Conservation (phyloP, 2,888 invertebrate species). For the Stramonita haemastoma region DNA sequence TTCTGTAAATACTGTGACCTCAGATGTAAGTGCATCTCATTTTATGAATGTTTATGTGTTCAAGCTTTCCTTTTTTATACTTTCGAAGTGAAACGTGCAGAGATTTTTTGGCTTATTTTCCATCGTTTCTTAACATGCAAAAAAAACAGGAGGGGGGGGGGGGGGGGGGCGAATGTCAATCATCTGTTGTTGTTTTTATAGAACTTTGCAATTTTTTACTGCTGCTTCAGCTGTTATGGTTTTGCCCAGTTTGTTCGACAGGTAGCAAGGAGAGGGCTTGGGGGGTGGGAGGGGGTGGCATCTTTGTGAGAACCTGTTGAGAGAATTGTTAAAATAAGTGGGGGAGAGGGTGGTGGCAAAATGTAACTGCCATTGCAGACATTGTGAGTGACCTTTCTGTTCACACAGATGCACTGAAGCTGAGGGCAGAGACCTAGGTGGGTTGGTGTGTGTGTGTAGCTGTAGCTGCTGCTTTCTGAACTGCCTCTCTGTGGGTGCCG, state of each 20-base stretch:
- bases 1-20: no score
- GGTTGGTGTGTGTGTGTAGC: not conserved
- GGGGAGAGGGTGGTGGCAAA: not conserved
- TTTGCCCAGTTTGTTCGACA: not conserved
- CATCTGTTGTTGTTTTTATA: no score
- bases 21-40: no score
- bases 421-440: not conserved
- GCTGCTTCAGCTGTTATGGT: no score
- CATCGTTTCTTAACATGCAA: no score
- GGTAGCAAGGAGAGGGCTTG: not conserved
- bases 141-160: no score
- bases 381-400: constrained; percentile 21
- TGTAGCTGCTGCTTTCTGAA: not conserved
- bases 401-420: constrained; percentile 28
- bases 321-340: not conserved
- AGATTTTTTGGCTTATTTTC: no score
- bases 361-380: not conserved
- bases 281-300: not conserved
- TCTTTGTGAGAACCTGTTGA: not conserved
- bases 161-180: no score
- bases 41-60: no score
- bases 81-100: no score
- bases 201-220: no score
- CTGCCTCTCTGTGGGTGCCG: not conserved
- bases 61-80: no score